Base-by-base conservation (phyloP, 1,140 invertebrate genomes). In the Drosophila bocqueti region DNA sequence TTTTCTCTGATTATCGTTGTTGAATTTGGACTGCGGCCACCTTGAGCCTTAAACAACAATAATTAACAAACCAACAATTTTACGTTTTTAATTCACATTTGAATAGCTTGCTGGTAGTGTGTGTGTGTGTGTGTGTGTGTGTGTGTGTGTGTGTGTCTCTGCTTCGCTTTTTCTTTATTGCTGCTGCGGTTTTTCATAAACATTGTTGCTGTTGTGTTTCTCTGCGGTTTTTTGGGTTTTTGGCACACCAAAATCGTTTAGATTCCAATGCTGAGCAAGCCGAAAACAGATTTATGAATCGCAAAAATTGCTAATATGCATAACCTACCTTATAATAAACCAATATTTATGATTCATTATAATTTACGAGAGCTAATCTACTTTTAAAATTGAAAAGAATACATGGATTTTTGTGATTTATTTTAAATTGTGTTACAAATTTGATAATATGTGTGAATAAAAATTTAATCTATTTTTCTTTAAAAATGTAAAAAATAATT, bases 21-120 rank as follows among this genome's bases (percentile, higher is more conserved):
- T 74, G 68, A 74, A 74, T 74, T 73, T 45, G 38, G 71, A 74
- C 71, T 73, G 71, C 69, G 59, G 71, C 71, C 69, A 73, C 69
- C 71, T 74, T 74, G 71, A 73, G 71, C 45, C 67, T 45, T 38
- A 52, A 73, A 59, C 68, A 73, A 61, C 69, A 73, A 73, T 50
- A 61, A 73, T 73, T 73, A 73, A 61, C 46, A 73, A 73, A 31
- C 67, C 54, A 72, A 50, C 69, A 58, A 50, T 73, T 73, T 73
- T 73, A 50, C 67, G 55, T 50, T 73, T 72, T 73, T 60, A 74
- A 74, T 74, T 74, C 71, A 74, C 45, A 74, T 74, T 61, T 74
- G 71, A 74, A 74, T 74, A 73, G 68, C 18, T 38, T 16, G 18
- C 29, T 16, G 13, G 8, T 2, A 11, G 26, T 31, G 49, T 24